Base-by-base conservation (phyloP, 1,140 invertebrate species). In the Lepidostoma basale region DNA sequence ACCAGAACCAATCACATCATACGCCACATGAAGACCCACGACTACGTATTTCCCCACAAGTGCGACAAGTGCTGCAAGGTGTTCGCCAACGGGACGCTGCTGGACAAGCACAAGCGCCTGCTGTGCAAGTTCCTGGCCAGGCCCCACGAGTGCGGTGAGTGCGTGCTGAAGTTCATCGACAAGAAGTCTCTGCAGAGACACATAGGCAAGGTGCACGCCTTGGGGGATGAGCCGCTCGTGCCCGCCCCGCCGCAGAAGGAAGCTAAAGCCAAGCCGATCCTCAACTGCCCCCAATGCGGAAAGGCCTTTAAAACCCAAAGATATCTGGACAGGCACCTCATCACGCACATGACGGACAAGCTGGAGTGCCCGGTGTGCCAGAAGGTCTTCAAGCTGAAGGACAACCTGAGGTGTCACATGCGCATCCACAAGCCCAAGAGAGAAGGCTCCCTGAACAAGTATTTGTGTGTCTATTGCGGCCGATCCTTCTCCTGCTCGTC, bases 401-500 rank as follows among this genome's bases (percentile, higher is more conserved):
- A 83, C 69, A 81, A 83, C 72, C 74, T 81, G 36, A 70, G 75
- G 79, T 83, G 26, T 69, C 82, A 84, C 67, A 77, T 77, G 56
- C 62, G 75, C 0, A 74, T 78, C 1, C 78, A 80, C 54, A 76
- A 75, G 8, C 65, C 73, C n/a, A 69, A 76, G 39, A 56, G 73
- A 44, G 36, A 77, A 33, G 76, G 74, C 22, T 36, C 49, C 9
- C 69, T 72, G n/a, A 62, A 73, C 3, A 77, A 74, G 40, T 80
- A 76, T 33, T 72, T 85, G 0, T 86, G 85, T 63, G 76, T 84
- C 3, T 85, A 85, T 70, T 86, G 85, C 70, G 85, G 84, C 14
- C 78, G 83, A 12, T 80, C 79, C 9, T 85, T 86, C 67, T 81
- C 82, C 10, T 85, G 84, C 22, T 85, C 84, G 0, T 85, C 84